Evolutionary conservation across 1,140 invertebrate genomes (phyloP), one percentile per base, ranked within the genome.

Genomic region (Homarus americanus): DNA sequence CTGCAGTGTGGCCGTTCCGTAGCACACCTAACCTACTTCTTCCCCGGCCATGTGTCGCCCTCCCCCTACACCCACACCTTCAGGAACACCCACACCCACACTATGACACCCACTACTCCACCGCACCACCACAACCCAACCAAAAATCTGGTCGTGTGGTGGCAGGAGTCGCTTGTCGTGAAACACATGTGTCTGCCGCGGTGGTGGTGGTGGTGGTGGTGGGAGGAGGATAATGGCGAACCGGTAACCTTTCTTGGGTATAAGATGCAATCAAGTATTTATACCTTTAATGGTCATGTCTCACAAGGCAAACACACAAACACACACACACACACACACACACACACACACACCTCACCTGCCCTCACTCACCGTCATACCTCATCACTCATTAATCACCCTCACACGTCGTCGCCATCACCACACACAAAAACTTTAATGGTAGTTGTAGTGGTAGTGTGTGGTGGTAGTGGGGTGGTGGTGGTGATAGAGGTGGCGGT

Each of bases 201-300:
- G n/a, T 73, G 72, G 32, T 32, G 28, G 28, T 28, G 10, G n/a
- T n/a, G n/a, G n/a, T n/a, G n/a, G n/a, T n/a, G n/a, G n/a, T n/a
- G n/a, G n/a, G n/a, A n/a, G n/a, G 24, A 28, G 36, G 17, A 17
- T 34, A 73, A 12, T 32, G 72, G 0, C 72, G 32, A 73, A n/a
- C 75, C 40, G 75, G 34, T 41, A 76, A 76, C 75, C 32, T 38
- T 41, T 20, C 36, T 36, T 40, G 75, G 75, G 75, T 76, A 76
- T 76, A 28, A 76, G 75, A 76, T 76, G 75, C 75, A 76, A 40
- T 76, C 75, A 41, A 40, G 36, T 41, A 76, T 76, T 76, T 76
- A 76, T 76, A 12, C 75, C 75, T 76, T 76, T 76, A 38, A 76
- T 40, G 75, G 75, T 3, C 36, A 76, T 76, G 75, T 76, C 41